Percentiles rank a stretch among this genome's conserved stretches.
Evolutionary conservation across 64 coral and sea anemone genomes (phyloP).

Genomic region (Acropora tenuis): DNA sequence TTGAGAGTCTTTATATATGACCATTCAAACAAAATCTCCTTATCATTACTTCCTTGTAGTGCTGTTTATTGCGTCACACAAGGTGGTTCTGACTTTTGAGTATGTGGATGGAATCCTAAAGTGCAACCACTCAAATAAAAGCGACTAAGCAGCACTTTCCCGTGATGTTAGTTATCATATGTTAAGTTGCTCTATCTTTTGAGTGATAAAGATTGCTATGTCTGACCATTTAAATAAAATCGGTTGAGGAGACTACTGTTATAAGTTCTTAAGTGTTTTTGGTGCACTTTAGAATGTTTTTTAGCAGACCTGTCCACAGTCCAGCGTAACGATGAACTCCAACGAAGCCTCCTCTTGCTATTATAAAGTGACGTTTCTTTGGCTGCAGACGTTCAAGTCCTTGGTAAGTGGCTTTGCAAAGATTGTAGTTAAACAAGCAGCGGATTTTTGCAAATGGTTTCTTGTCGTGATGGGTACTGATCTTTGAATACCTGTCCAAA

Average conservation of each 20-base stretch:
- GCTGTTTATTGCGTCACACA: not conserved
- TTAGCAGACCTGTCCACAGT: conserved; percentile 50
- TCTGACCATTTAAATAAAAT: not conserved
- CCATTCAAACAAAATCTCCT: not conserved
- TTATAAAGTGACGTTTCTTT: conserved; percentile 66
- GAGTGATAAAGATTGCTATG: not conserved
- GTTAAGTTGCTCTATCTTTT: not conserved
- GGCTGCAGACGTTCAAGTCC: conserved; percentile 62
- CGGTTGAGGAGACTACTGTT: not conserved
- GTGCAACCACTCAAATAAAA: not conserved
- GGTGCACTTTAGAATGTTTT: not conserved
- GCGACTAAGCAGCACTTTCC: not conserved
- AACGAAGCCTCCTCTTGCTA: conserved; percentile 82
- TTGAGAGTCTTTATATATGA: too few relatives aligned
- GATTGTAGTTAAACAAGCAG: conserved; percentile 79
- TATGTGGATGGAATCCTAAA: not conserved
- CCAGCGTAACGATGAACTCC: conserved; percentile 81
- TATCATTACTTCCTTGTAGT: not conserved
- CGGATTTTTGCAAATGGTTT: conserved; percentile 86
- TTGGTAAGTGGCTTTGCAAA: conserved; percentile 71
- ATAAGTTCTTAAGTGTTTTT: not conserved
- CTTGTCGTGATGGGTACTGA: conserved; percentile 39
- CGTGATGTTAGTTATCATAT: not conserved
- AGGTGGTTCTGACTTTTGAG: not conserved
- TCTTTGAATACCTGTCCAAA: conserved; percentile 32